These are phyloP conservation scores for Enteromius paludinosus DNA, from an alignment of 2,797 vertebrate species.

Conservation along the genomic window DNA sequence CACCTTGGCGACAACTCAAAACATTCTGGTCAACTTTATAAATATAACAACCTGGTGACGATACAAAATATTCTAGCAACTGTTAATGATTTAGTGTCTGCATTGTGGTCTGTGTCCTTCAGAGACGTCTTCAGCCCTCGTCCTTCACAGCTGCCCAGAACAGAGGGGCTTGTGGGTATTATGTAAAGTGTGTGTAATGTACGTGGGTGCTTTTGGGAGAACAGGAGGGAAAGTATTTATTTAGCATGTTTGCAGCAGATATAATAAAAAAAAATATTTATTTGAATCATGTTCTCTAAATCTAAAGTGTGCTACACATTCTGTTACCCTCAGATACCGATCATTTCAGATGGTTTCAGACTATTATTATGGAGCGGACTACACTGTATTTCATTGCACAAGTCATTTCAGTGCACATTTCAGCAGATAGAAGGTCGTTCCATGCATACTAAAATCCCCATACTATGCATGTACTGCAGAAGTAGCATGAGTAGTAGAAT, in stretches of 20 bases:
- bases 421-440: background rate
- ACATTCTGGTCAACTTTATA: no score
- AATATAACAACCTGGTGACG: background rate
- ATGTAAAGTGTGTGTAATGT: conserved; percentile 41
- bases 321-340: background rate
- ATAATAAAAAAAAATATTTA: conserved; percentile 16
- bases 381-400: no score
- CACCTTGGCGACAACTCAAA: background rate
- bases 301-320: background rate
- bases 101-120: background rate
- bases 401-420: no score
- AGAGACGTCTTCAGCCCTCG: conserved; percentile 23
- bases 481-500: background rate
- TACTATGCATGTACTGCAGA: background rate
- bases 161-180: conserved; percentile 15
- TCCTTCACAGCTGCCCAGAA: conserved; percentile 21
- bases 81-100: background rate
- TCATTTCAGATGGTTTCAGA: background rate
- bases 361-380: background rate
- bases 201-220: conserved; percentile 35
- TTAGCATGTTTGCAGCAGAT: background rate
- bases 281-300: background rate
- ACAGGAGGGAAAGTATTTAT: conserved; percentile 28
- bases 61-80: background rate
- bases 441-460: background rate